phyloP scores from a whole-genome alignment of 1,140 invertebrate genomes.

The Bombus confusus region DNA sequence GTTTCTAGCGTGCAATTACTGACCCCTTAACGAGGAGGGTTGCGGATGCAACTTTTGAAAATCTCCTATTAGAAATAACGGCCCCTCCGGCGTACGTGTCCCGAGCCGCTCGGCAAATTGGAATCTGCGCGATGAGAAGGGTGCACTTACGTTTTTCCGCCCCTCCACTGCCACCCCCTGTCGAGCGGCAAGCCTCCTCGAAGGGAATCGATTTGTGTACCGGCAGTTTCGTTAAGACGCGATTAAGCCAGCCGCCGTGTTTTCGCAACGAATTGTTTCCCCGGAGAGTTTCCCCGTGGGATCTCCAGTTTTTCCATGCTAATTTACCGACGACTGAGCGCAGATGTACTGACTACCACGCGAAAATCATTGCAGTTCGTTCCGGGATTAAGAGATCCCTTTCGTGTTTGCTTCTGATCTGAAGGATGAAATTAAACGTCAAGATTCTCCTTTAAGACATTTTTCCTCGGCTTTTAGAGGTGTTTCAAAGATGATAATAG shows the following conservation, averaged over 20 bases:
- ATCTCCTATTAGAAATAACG: slow-evolving; percentile 81
- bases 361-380: too few species aligned
- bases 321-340: neutral
- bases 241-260: slow-evolving; percentile 16
- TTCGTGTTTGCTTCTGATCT: too few species aligned
- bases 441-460: too few species aligned
- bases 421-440: too few species aligned
- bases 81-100: slow-evolving; percentile 72
- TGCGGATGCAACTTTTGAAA: slow-evolving; percentile 79
- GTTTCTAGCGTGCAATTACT: slow-evolving; percentile 77
- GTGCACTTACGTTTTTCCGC: slow-evolving; percentile 1
- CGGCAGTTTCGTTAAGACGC: slow-evolving; percentile 40
- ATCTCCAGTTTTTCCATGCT: slow-evolving; percentile 6
- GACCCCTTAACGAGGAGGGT: slow-evolving; percentile 69
- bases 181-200: neutral
- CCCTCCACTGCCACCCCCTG: neutral
- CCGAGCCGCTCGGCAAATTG: slow-evolving; percentile 70
- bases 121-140: slow-evolving; percentile 57
- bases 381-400: too few species aligned
- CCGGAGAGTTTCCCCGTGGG: neutral
- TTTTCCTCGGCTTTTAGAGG: too few species aligned
- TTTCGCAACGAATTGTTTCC: neutral
- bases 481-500: too few species aligned
- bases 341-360: too few species aligned
- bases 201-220: slow-evolving; percentile 57